Conservation (phyloP, 2,888 invertebrate species). For the Drosophila paranaensis region DNA sequence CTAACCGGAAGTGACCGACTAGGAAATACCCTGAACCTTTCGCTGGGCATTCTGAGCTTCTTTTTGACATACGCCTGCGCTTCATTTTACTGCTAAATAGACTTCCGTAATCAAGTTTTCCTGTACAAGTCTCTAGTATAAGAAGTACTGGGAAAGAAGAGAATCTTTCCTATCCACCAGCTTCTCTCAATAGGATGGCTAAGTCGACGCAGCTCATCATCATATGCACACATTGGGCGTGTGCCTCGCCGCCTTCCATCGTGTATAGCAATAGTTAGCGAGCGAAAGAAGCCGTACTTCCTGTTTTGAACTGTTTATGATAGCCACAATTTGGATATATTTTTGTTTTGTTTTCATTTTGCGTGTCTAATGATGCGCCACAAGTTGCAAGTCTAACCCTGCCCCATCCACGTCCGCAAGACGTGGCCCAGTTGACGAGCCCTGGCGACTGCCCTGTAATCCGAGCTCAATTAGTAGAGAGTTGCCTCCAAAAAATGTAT, state of each 20-base stretch:
- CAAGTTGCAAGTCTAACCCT: conserved; percentile 17
- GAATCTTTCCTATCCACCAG: no score
- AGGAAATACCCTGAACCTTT: not conserved
- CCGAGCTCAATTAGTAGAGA: conserved; percentile 67
- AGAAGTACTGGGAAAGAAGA: no score
- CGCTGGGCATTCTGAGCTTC: not conserved
- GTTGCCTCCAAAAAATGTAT: not conserved
- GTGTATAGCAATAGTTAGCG: no score
- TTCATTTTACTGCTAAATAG: no score
- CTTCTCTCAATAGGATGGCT: no score
- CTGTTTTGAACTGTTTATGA: not conserved
- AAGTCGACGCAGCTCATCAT: no score
- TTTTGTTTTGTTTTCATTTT: not conserved
- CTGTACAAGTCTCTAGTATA: no score
- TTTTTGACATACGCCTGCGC: no score
- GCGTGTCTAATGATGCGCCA: conserved; percentile 10
- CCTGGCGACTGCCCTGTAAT: conserved; percentile 45
- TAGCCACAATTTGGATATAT: not conserved
- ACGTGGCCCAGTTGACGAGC: not conserved
- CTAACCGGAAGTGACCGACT: no score
- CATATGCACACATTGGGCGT: no score
- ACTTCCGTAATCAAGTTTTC: no score
- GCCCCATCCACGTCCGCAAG: not conserved
- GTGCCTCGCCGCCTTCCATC: not conserved
- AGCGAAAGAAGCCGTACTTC: not conserved